Evolutionary conservation across 2,888 invertebrate genomes (phyloP), one percentile per base, ranked within the genome.

Genomic region (Mycogona germanica): DNA sequence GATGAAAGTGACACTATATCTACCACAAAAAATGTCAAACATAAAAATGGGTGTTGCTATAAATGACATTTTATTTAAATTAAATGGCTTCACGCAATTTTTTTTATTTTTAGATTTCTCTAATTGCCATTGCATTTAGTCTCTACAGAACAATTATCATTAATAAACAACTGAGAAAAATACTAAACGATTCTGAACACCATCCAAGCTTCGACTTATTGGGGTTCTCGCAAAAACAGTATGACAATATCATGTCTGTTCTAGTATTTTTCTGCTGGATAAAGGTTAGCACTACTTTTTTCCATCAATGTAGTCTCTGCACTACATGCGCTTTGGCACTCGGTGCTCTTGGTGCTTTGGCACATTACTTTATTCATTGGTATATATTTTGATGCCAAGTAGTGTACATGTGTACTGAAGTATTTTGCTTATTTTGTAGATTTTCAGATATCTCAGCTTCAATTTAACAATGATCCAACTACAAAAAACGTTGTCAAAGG

Each of bases 371-470:
- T 6, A 19, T 21, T 38, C 37, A 9, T 29, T 29, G 6, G 7
- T n/a, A n/a, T n/a, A n/a, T n/a, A n/a, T n/a, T n/a, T n/a, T n/a
- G n/a, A n/a, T n/a, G n/a, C n/a, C n/a, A n/a, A n/a, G n/a, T n/a
- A n/a, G n/a, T n/a, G n/a, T n/a, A n/a, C n/a, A n/a, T n/a, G n/a
- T n/a, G n/a, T n/a, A n/a, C n/a, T n/a, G n/a, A n/a, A n/a, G n/a
- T n/a, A n/a, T n/a, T n/a, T n/a, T n/a, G n/a, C n/a, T n/a, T n/a
- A 32, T 42, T 42, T 59, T 63, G 1, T 61, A 73, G 73, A 72
- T 83, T 45, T 83, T 85, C 68, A 84, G 84, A 69, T 86, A 80
- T 69, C 75, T 84, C 59, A 80, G 79, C 62, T 80, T 85, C 65
- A 84, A 82, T 69, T 79, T 78, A 68, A 81, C 82, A 0, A 80